These are phyloP conservation scores for Clinocottus analis DNA, from an alignment of 2,113 vertebrate species.

Conservation along the genomic window DNA sequence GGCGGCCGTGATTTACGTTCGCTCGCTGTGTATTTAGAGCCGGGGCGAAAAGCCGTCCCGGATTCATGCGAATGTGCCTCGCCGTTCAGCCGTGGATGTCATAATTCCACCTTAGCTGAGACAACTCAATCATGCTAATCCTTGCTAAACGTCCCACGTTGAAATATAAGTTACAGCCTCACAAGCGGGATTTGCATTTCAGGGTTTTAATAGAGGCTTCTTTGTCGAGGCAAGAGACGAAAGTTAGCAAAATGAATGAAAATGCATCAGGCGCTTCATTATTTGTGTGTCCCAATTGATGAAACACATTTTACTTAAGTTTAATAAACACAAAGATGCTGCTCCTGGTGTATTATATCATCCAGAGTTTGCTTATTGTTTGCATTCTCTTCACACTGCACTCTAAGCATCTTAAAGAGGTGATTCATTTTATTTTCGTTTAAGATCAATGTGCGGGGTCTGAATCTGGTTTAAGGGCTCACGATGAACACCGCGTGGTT, in stretches of 20 bases:
- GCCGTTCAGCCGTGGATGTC: constrained; percentile 13
- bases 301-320: not conserved
- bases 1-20: constrained; percentile 26
- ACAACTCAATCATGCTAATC: constrained; percentile 34
- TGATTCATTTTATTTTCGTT: not conserved
- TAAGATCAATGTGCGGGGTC: not conserved
- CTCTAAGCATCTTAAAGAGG: not conserved
- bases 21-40: constrained; percentile 36
- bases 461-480: not conserved
- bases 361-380: not conserved
- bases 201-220: not conserved
- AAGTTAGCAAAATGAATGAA: not conserved
- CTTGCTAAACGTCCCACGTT: not conserved
- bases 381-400: not conserved
- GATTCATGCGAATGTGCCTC: constrained; percentile 37
- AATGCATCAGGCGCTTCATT: not conserved
- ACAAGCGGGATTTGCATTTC: not conserved
- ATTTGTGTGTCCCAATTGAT: not conserved
- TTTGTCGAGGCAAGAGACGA: not conserved
- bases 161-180: not conserved
- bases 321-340: not conserved
- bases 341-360: not conserved
- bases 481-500: not conserved
- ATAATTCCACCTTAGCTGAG: constrained; percentile 14
- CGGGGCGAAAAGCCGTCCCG: constrained; percentile 7